These are phyloP conservation scores for Gymnorhina tibicen DNA, from an alignment of 2,113 vertebrate species.

Conservation along the genomic window DNA sequence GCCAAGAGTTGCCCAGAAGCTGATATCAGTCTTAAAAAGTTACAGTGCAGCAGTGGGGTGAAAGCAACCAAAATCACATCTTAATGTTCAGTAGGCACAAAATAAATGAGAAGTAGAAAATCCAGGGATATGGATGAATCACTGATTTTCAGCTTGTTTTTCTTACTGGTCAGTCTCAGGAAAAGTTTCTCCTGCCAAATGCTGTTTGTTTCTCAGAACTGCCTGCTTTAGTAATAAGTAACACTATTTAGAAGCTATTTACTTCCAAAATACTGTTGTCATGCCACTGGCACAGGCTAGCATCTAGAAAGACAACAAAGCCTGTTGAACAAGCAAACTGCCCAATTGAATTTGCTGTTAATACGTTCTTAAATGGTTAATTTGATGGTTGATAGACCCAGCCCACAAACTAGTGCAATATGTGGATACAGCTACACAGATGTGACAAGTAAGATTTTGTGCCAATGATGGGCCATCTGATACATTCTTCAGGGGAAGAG, in stretches of 20 bases:
- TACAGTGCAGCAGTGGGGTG: neutral
- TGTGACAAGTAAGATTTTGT: neutral
- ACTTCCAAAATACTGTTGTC: neutral
- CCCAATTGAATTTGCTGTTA: neutral
- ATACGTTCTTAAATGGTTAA: neutral
- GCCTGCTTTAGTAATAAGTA: neutral
- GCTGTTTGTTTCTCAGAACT: neutral
- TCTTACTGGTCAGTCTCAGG: neutral
- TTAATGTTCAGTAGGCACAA: neutral
- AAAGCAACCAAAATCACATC: neutral
- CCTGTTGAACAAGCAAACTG: neutral
- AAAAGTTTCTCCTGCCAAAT: neutral
- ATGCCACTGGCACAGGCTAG: neutral
- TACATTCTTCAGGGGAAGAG: neutral
- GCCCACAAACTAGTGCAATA: neutral
- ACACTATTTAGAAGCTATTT: neutral
- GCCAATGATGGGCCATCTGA: accelerated
- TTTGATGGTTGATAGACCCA: neutral
- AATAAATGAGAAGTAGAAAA: neutral
- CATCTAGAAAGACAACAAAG: neutral
- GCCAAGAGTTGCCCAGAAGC: neutral
- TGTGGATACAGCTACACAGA: neutral
- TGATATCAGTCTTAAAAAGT: neutral
- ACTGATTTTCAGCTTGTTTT: neutral
- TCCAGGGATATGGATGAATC: neutral